phyloP scores from a whole-genome alignment of 2,113 vertebrate genomes.

The Gopherus flavomarginatus region DNA sequence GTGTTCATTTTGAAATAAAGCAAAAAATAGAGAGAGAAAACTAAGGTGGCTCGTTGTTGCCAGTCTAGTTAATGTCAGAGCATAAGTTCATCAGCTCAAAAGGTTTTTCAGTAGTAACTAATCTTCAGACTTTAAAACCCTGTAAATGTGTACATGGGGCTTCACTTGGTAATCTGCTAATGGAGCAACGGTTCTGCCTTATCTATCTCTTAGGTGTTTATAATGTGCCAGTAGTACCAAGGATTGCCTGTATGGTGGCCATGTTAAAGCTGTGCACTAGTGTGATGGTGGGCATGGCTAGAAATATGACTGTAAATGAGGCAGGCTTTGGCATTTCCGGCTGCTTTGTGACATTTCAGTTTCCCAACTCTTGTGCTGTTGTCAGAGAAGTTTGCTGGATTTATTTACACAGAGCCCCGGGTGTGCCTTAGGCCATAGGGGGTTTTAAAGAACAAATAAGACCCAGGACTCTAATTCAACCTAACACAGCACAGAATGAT shows the following conservation, averaged over 20 bases:
- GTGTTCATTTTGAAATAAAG: background rate
- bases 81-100: background rate
- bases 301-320: accelerated
- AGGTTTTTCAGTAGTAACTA: accelerated
- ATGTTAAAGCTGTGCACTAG: accelerated
- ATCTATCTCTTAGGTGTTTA: accelerated
- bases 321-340: accelerated
- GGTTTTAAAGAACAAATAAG: background rate
- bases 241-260: background rate
- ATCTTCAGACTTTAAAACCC: background rate
- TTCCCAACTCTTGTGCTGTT: accelerated
- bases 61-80: background rate
- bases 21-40: background rate
- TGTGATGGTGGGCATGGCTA: accelerated
- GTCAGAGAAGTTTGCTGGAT: accelerated
- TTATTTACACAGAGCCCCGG: accelerated
- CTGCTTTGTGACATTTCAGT: accelerated
- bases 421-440: background rate
- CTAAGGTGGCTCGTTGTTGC: background rate
- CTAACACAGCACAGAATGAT: accelerated
- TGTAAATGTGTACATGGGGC: background rate
- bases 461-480: accelerated
- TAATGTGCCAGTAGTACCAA: accelerated
- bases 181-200: background rate
- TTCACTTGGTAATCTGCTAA: background rate